Base-by-base conservation (phyloP, 2,113 vertebrate species). In the Salvelinus fontinalis region DNA sequence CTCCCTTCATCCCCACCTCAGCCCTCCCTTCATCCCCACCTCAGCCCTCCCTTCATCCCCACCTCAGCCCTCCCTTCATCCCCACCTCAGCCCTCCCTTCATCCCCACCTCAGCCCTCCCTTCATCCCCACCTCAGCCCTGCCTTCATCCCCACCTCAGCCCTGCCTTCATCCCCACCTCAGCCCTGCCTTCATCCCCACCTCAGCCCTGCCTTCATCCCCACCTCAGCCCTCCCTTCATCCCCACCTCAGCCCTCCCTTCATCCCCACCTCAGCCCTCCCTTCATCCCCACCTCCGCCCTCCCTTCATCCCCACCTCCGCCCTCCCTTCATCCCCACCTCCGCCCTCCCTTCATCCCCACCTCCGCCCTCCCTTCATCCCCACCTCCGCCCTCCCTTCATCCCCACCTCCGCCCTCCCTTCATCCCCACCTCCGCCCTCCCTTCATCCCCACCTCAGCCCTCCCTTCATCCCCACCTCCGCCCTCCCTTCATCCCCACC, bases 121-220 rank as follows among this genome's bases (percentile, higher is more conserved):
- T 24, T 24, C 24, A 24, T 24, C 0, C 1, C 24, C 24, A 24
- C 24, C 24, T 24, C 24, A 0, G 24, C 24, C 24, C 24, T 24
- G 0, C 24, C 24, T 24, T 24, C 24, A 24, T 24, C 24, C 24
- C 24, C 80, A 87, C 84, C 85, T 83, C 76, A 75, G 78, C 75
- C 67, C 74, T 62, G 7, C 27, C n/a, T 75, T 77, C 73, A 76
- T 74, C 27, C 71, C 81, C 80, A 87, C 84, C 85, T 86, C 75
- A 74, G 78, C 74, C 62, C 74, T 66, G 73, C 18, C 67, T 54
- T 67, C 60, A 11, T 73, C 24, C 24, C 81, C 80, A 87, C 84
- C 85, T 86, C 76, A 75, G 76, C 75, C 67, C 74, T 62, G 6
- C 29, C 29, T 31, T 31, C 29, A 31, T 0, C 79, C 71, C 79